These are phyloP conservation scores for Miniopterus natalensis DNA, from an alignment of 2,113 vertebrate species.

Conservation along the genomic window DNA sequence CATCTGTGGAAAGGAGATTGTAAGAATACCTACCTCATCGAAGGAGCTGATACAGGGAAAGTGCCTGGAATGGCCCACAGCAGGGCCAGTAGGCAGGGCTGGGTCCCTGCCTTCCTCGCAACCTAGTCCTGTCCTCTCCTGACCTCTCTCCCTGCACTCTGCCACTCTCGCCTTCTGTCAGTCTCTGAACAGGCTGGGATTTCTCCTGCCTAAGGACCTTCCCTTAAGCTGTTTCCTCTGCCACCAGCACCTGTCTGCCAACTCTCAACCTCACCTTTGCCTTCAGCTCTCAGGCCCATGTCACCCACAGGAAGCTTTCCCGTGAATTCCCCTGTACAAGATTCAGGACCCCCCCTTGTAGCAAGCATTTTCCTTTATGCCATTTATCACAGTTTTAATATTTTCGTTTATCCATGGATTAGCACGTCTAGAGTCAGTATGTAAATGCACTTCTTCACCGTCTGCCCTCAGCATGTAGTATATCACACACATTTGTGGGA, in stretches of 20 bases:
- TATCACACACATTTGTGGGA: not conserved
- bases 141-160: not conserved
- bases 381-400: not conserved
- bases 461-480: not conserved
- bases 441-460: not conserved
- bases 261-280: not conserved
- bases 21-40: not conserved
- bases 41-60: not conserved
- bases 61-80: not conserved
- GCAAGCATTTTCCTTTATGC: not conserved
- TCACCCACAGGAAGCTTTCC: not conserved
- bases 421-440: not conserved
- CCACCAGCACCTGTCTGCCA: rapidly evolving
- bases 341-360: not conserved
- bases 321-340: too few relatives aligned
- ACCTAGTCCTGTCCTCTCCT: not conserved
- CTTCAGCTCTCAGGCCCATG: not conserved
- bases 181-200: not conserved
- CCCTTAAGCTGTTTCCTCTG: not conserved
- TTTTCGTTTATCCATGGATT: not conserved
- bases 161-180: not conserved
- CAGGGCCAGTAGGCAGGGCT: not conserved
- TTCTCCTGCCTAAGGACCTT: not conserved
- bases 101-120: too few relatives aligned
- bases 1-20: too few relatives aligned